Conservation (phyloP, 1,140 invertebrate species). For the Cydia splendana region DNA sequence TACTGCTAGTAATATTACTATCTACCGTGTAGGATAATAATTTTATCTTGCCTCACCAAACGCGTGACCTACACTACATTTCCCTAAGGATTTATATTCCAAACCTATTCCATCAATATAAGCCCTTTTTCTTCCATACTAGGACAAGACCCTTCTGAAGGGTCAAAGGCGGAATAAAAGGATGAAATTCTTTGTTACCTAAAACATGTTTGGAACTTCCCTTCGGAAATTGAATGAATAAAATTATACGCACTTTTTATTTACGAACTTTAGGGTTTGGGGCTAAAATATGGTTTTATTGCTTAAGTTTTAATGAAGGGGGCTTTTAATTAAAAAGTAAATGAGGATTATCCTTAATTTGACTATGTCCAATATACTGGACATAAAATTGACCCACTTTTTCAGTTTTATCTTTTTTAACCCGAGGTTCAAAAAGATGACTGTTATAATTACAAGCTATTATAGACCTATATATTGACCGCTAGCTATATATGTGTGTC, state of each 20-base stretch:
- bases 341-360: too few relatives aligned
- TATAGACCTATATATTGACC: too few relatives aligned
- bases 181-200: slow-evolving; percentile 1
- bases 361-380: too few relatives aligned
- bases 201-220: slow-evolving; percentile 10
- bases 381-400: too few relatives aligned
- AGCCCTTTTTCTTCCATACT: background rate
- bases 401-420: too few relatives aligned
- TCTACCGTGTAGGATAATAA: background rate
- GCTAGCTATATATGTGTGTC: too few relatives aligned
- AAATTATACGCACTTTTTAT: slow-evolving; percentile 27
- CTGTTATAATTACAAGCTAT: too few relatives aligned
- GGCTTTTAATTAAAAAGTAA: background rate
- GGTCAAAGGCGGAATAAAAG: slow-evolving; percentile 20
- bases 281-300: slow-evolving; percentile 19
- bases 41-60: background rate
- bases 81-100: background rate
- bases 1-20: background rate
- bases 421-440: too few relatives aligned
- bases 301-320: background rate
- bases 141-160: background rate
- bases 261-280: background rate
- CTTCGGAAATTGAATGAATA: slow-evolving; percentile 26
- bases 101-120: background rate
- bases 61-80: background rate